phyloP scores from a whole-genome alignment of 23 tunicate genomes.

The Styela clava region DNA sequence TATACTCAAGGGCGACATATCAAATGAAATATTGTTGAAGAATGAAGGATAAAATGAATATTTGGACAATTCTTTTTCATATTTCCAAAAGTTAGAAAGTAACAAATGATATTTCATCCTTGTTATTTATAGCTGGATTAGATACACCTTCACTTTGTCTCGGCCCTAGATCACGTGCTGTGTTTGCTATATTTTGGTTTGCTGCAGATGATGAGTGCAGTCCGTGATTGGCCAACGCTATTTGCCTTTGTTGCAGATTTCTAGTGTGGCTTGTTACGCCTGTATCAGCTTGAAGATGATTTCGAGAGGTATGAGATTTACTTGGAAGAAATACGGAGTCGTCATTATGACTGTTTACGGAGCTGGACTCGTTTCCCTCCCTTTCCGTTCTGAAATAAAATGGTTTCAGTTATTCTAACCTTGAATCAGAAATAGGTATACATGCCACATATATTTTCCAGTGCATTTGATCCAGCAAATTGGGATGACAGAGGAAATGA shows the following conservation, averaged over 20 bases:
- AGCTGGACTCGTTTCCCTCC: constrained; percentile 21
- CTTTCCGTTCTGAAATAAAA: constrained; percentile 6
- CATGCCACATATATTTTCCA: too few relatives aligned
- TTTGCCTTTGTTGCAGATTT: neutral
- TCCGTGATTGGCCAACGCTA: neutral
- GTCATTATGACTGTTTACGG: constrained; percentile 23
- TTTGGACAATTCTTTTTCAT: too few relatives aligned
- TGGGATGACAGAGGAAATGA: too few relatives aligned
- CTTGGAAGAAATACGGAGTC: constrained; percentile 22
- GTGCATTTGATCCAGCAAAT: too few relatives aligned
- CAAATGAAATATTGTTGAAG: too few relatives aligned
- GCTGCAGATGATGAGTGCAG: neutral
- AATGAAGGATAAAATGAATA: too few relatives aligned
- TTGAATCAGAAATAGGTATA: too few relatives aligned
- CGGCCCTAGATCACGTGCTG: neutral
- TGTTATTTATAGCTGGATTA: neutral
- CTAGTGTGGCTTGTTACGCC: neutral
- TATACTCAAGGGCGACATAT: too few relatives aligned
- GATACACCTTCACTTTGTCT: neutral
- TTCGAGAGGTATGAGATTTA: neutral
- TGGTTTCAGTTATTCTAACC: too few relatives aligned
- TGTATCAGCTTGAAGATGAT: neutral
- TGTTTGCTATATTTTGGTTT: neutral
- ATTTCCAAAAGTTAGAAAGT: too few relatives aligned
- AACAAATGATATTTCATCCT: neutral